Percentiles rank a stretch among this genome's conserved stretches.
phyloP scores from a whole-genome alignment of 2,797 vertebrate genomes.

The Eurystomus glaucurus region DNA sequence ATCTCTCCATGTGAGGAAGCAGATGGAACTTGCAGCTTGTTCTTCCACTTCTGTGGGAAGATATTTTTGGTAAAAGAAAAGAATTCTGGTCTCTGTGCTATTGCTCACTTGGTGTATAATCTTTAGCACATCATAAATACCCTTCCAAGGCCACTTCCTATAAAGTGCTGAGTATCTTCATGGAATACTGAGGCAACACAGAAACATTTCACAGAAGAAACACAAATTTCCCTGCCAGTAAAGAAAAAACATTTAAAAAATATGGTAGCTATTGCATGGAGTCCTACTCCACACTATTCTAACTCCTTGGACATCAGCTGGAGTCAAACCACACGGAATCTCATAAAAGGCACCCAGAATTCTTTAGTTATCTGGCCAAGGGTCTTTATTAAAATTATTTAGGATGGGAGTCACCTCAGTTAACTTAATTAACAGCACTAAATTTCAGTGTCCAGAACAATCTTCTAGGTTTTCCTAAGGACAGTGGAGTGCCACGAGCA shows the following conservation, averaged over 20 bases:
- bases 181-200: neutral
- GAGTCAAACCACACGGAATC: neutral
- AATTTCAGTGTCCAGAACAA: neutral
- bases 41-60: constrained; percentile 22
- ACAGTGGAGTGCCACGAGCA: neutral
- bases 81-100: neutral
- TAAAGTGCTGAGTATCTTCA: neutral
- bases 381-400: neutral
- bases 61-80: constrained; percentile 40
- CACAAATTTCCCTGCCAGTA: neutral
- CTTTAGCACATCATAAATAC: neutral
- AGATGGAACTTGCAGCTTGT: constrained; percentile 44
- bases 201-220: neutral
- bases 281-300: neutral
- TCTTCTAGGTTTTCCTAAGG: neutral
- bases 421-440: neutral
- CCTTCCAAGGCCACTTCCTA: neutral
- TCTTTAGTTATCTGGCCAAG: neutral
- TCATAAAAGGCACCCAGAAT: neutral
- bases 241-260: neutral
- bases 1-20: constrained; percentile 3
- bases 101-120: constrained; percentile 51
- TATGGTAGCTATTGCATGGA: neutral
- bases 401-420: neutral
- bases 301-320: neutral